Base-by-base conservation (phyloP, 2,888 invertebrate species). In the Perizoma flavofasciatum region DNA sequence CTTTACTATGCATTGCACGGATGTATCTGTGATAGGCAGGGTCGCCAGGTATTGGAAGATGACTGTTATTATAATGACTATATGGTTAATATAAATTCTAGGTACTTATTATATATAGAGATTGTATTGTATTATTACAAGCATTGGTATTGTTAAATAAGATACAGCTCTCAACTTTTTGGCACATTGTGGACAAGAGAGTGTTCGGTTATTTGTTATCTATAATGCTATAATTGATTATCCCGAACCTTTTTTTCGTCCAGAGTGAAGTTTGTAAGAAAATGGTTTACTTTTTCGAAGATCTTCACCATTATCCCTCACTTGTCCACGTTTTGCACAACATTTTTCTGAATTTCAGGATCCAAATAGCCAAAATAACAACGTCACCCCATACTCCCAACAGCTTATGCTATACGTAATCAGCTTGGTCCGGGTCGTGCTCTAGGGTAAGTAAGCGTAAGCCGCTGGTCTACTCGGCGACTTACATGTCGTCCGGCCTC, bases 401-500 rank as follows among this genome's bases (percentile, higher is more conserved):
- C 44, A 43, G 59, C 40, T 47, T 48, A 46, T 35, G 40, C 33
- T 41, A 74, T 78, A 79, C 78, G 77, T 81, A 78, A 79, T 81
- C 72, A 70, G 78, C 69, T 72, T 55, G 40, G 22, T 48, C 73
- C 59, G 71, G 75, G 63, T 74, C 82, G 87, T 87, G 86, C 86
- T 85, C 67, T 85, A 86, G 79, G 82, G 75, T 75, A 78, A 78
- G 83, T 84, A 88, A 86, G 86, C 87, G 77, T 81, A 87, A 86
- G 86, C 86, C 68, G 65, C 55, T 73, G 69, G 68, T 69, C 65
- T 63, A 66, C 61, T 65, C 46, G 69, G 74, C 75, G 76, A 90
- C 91, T 91, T 89, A 91, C 91, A 88, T 88, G 78, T 91, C 91
- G 61, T 91, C 91, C 65, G 86, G 87, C 78, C 73, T 82, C 78